Evolutionary conservation across 2,113 vertebrate genomes (phyloP).

Genomic region (Peromyscus leucopus): DNA sequence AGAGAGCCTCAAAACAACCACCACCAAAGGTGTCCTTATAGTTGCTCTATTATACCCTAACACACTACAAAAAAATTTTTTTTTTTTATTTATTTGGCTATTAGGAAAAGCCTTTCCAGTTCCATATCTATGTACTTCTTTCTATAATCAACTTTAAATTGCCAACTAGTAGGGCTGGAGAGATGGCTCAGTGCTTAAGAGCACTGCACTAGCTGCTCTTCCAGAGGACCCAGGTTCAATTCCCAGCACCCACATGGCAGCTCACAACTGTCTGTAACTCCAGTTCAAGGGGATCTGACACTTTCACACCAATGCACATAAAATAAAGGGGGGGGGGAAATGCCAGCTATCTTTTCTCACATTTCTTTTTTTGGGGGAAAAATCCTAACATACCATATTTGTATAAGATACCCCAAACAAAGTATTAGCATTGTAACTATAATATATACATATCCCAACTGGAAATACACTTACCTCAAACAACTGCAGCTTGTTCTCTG

Average conservation of each 20-base stretch:
- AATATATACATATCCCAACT: not conserved
- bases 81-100: slow-evolving; percentile 52
- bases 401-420: slow-evolving; percentile 12
- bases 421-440: not conserved
- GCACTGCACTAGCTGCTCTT: not conserved
- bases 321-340: not conserved
- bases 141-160: slow-evolving; percentile 32
- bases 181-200: not conserved
- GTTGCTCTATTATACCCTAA: not conserved
- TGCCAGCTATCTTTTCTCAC: not conserved
- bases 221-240: not conserved
- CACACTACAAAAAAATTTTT: not conserved
- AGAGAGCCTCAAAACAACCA: not conserved
- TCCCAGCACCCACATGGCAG: not conserved
- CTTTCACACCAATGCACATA: not conserved
- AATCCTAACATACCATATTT: not conserved
- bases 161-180: not conserved
- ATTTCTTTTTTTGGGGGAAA: slow-evolving; percentile 32
- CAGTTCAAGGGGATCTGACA: not conserved
- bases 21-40: not conserved
- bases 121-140: slow-evolving; percentile 17
- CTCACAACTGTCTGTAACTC: not conserved
- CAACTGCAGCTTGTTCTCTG: slow-evolving; percentile 96
- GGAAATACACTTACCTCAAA: slow-evolving; percentile 90
- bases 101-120: slow-evolving; percentile 38